phyloP scores from a whole-genome alignment of 2,888 invertebrate species.

The Magallana nippona region DNA sequence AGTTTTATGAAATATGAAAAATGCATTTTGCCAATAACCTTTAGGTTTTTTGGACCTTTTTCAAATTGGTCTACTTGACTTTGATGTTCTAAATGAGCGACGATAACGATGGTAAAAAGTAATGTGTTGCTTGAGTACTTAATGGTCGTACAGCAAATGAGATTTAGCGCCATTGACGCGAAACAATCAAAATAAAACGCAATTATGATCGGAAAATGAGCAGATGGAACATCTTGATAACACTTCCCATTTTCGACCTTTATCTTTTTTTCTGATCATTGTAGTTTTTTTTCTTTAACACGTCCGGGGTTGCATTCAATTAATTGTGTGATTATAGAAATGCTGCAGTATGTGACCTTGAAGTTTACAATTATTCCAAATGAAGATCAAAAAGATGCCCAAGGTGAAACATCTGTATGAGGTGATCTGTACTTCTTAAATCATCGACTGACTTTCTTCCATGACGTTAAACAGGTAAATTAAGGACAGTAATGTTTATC shows the following conservation, averaged over 20 bases:
- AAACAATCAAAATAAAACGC: constrained; percentile 28
- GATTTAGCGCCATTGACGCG: constrained; percentile 23
- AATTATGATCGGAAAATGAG: constrained; percentile 7
- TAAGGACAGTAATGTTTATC: too few relatives aligned
- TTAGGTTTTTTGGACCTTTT: background rate
- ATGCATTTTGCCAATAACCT: too few relatives aligned
- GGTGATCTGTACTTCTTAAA: background rate
- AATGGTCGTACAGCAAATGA: background rate
- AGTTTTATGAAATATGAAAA: too few relatives aligned
- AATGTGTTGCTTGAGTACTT: background rate
- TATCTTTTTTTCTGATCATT: background rate
- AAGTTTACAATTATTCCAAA: background rate
- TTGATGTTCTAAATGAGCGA: background rate
- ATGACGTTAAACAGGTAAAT: too few relatives aligned
- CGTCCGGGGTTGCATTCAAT: constrained; percentile 1
- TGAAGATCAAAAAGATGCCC: background rate
- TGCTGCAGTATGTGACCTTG: background rate
- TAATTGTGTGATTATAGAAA: constrained; percentile 1
- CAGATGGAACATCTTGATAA: constrained; percentile 29
- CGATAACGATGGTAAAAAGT: background rate
- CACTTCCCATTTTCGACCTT: constrained; percentile 1
- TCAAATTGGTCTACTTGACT: background rate
- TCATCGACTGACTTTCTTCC: too few relatives aligned
- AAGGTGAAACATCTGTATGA: background rate
- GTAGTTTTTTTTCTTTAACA: constrained; percentile 18